Evolutionary conservation across 2,113 vertebrate genomes (phyloP), one percentile per base, ranked within the genome.

Genomic region (Campylomormyrus numenius): DNA sequence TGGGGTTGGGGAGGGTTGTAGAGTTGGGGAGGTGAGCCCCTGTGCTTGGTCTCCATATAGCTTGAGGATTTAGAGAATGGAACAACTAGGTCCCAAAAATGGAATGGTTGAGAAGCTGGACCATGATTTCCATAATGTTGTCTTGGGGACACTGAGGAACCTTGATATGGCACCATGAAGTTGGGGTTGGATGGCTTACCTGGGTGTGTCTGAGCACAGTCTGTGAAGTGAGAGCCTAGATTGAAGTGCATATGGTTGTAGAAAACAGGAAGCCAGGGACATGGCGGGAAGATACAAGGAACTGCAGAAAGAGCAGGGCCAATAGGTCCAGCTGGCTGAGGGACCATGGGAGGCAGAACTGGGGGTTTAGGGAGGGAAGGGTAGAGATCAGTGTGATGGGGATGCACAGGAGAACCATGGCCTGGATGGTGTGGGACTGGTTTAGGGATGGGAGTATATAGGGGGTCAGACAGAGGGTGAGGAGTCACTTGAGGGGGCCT

Each of bases 1-100:
- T 77, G 39, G 31, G 49, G 31, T 19, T 56, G 48, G 11, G 85
- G n/a, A 15, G 31, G 62, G 70, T 77, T 19, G 15, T 77, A 39
- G 31, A 27, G 31, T 19, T 53, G 48, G 11, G 85, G n/a, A 15
- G 31, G 27, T 4, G 27, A 4, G 1, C n/a, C 62, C 62, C 10
- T 70, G 27, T 31, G 10, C 62, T 31, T 2, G 1, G 9, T 31
- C n/a, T 1, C 19, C 62, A 70, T 31, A 13, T 31, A 11, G n/a
- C 10, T 52, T 87, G 49, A 87, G 49, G n/a, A 11, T 35, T 53
- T 10, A 35, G 85, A 8, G 31, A 87, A 52, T 1, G 48, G 85
- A 13, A 39, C 85, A 87, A 87, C 85, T 56, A 53, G 85, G 50
- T 87, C 50, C 85, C 85, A 87, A 10, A 21, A 87, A 8, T 56